Evolutionary conservation across 2,797 vertebrate genomes (phyloP).

Genomic region (Triplophysa bombifrons): DNA sequence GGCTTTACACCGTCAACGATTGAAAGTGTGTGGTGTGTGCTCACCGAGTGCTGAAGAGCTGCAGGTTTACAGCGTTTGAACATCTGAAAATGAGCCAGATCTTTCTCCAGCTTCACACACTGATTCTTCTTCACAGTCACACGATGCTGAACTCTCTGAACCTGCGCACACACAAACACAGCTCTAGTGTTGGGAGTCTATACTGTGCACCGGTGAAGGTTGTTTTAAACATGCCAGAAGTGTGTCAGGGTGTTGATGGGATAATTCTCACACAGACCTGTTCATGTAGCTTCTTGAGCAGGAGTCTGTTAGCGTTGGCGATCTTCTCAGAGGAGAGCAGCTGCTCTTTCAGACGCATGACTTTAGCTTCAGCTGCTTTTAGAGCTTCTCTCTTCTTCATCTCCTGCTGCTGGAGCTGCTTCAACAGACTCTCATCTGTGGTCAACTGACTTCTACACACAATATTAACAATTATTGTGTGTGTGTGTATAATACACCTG

Average conservation of each 20-base stretch:
- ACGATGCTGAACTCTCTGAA: conserved; percentile 89
- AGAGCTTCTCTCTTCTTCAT: conserved; percentile 91
- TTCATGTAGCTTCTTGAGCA: conserved; percentile 93
- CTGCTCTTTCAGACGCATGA: conserved; percentile 88
- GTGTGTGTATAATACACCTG: too few relatives aligned
- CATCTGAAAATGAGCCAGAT: conserved; percentile 83
- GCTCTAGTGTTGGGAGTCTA: too few relatives aligned
- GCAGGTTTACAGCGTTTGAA: conserved; percentile 79
- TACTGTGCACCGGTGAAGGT: too few relatives aligned
- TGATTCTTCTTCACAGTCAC: conserved; percentile 85
- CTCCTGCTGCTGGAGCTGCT: conserved; percentile 91
- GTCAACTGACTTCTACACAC: conserved; percentile 82
- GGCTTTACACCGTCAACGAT: neutral
- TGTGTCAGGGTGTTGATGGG: too few relatives aligned
- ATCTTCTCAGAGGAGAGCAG: conserved; percentile 92
- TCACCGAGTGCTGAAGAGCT: conserved; percentile 72
- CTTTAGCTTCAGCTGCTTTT: conserved; percentile 87
- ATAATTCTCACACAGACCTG: conserved; percentile 76
- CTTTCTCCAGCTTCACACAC: conserved; percentile 81
- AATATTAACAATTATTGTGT: neutral
- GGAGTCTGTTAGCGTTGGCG: conserved; percentile 81
- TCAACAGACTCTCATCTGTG: conserved; percentile 89
- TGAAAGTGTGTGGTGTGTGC: neutral
- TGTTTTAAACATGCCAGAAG: too few relatives aligned
- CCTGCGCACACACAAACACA: conserved; percentile 67